Evolutionary conservation across 2,113 vertebrate genomes (phyloP), one percentile per base, ranked within the genome.

Genomic region (Pleuronectes platessa): DNA sequence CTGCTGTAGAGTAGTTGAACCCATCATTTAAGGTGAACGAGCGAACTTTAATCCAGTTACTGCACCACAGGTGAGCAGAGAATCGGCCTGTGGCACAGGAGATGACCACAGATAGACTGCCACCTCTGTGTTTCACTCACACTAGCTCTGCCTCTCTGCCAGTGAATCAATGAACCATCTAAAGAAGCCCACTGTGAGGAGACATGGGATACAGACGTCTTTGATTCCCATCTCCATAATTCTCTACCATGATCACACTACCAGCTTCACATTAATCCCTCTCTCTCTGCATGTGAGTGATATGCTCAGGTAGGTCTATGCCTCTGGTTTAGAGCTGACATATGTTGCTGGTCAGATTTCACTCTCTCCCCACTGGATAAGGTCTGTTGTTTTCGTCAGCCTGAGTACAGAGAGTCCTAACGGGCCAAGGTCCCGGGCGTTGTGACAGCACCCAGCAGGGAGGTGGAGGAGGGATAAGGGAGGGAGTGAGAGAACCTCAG

Each of bases 391-490:
- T 81, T 70, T 65, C 17, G 47, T 55, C 63, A 60, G 56, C 14
- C 31, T 65, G 60, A 45, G 37, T 20, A 27, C n/a, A 6, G 54
- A 55, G 23, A 63, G 65, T 66, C 18, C 1, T 56, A 11, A 31
- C 24, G 5, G 14, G 26, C 12, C 6, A 17, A 37, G 47, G 17
- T 42, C 7, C 72, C 17, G 9, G 80, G 71, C 45, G 40, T 27
- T 7, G 24, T 45, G 77, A 81, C 69, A 59, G 53, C 18, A 20
- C 61, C 54, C 74, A n/a, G 71, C 61, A 23, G 69, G 70, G 37
- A 17, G 31, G 47, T 8, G 71, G 66, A 61, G 76, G 37, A 47
- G 4, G 27, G 21, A 68, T 20, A 37, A 61, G 42, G 64, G 23
- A 65, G 15, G 42, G 18, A 53, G n/a, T 2, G 23, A 20, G 37